Evolutionary conservation across 2,113 vertebrate genomes (phyloP), one percentile per base, ranked within the genome.

Genomic region (Pluvianellus socialis): DNA sequence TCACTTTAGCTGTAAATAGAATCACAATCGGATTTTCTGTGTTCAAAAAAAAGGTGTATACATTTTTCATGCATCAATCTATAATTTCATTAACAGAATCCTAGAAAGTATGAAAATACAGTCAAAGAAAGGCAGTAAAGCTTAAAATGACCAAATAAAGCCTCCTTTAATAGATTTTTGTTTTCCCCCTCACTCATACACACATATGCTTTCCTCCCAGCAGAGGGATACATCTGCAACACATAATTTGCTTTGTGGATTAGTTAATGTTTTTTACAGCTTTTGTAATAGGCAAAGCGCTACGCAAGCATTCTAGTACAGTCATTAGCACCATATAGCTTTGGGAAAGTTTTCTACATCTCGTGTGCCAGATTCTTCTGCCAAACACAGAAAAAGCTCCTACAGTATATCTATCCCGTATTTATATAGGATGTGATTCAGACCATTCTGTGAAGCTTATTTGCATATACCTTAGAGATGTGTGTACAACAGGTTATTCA

Each of bases 231-330:
- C 49, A 94, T 82, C 91, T 89, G 86, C 86, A 87, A 79, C 73
- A 87, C 12, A 38, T 56, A 87, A 90, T 77, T 85, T 93, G 76
- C 88, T 89, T 86, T 76, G 83, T 47, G 74, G 83, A 87, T 88
- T 74, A 81, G 76, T 90, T 91, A 79, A 91, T 74, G 79, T 52
- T 96, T 96, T 96, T 91, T 86, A 92, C 59, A 92, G 86, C 45
- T 85, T 91, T 70, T 79, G 44, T 82, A 94, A 94, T 16, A 92
- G 50, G 61, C 49, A 80, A 88, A 89, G 53, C 0, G 0, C 72
- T 91, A 77, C 40, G 15, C 67, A 53, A 93, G 63, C 6, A 1
- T 86, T 94, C 76, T 83, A 79, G 52, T 14, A 14, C 30, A 91
- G 44, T 65, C 88, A 76, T 89, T 79, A 95, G 21, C 73, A 92